These are phyloP conservation scores for Garra rufa DNA, from an alignment of 2,113 vertebrate genomes.

Conservation along the genomic window DNA sequence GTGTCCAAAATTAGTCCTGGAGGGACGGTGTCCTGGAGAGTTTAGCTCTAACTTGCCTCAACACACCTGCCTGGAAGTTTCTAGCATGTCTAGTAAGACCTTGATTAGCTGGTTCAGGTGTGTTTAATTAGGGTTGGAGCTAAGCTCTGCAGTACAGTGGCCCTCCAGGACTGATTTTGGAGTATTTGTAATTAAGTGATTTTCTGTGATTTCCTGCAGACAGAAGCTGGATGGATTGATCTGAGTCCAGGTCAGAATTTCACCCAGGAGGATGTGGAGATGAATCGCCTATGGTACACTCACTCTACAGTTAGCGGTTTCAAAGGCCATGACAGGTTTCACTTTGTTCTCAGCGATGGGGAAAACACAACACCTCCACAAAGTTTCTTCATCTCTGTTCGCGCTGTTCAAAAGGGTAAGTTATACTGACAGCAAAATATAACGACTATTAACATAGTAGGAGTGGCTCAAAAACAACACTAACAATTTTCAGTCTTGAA, in stretches of 20 bases:
- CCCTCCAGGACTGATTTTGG: no score
- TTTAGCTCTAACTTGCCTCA: no score
- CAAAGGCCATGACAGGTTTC: constrained; percentile 72
- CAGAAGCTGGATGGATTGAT: constrained; percentile 56
- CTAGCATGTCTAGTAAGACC: no score
- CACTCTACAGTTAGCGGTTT: constrained; percentile 57
- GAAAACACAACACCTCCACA: constrained; percentile 68
- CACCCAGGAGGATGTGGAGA: constrained; percentile 71
- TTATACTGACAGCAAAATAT: neutral
- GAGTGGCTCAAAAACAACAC: neutral
- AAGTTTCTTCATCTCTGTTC: constrained; percentile 69
- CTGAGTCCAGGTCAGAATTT: constrained; percentile 76
- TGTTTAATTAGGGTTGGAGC: no score
- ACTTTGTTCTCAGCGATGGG: constrained; percentile 73
- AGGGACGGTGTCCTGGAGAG: no score
- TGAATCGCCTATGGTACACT: constrained; percentile 75
- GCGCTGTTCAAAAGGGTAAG: constrained; percentile 72
- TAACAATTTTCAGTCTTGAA: neutral
- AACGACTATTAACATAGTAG: neutral
- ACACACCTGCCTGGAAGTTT: no score
- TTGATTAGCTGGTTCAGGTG: no score
- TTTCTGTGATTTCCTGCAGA: constrained; percentile 57
- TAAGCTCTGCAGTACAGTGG: no score
- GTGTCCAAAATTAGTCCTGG: no score
- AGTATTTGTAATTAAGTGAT: neutral